Evolutionary conservation across 2,888 invertebrate genomes (phyloP), one percentile per base, ranked within the genome.

Genomic region (Clusia tigrina): DNA sequence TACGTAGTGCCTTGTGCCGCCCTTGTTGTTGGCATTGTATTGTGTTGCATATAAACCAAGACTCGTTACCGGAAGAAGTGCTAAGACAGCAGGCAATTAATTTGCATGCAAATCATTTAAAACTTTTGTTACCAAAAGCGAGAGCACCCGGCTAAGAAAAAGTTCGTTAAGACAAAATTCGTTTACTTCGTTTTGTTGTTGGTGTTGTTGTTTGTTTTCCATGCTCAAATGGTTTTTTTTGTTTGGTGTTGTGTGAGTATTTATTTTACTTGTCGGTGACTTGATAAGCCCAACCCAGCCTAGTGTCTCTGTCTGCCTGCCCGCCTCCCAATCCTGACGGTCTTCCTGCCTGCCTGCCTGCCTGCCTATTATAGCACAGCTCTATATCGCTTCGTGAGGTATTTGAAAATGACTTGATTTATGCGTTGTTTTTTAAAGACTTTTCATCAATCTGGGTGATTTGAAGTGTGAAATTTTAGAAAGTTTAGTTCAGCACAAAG

Each of bases 61-160:
- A 12, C 18, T 52, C 10, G 24, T 57, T 22, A 61, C 59, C 66
- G 61, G 58, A 66, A 63, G 61, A 64, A 70, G 66, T 70, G 69
- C 68, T 72, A 75, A 74, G 71, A 75, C 73, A 73, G 73, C 73
- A 70, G 76, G 74, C 80, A 79, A 79, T 79, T 79, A 79, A 79
- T 79, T 79, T 79, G 76, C 77, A 79, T 79, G 78, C 75, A 79
- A 79, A 76, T 74, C 73, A 75, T 78, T 65, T 56, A 57, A 67
- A 70, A 67, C 54, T 68, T 67, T 67, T 64, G 20, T 22, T 48
- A 48, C 48, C 42, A 15, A 42, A n/a, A 42, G n/a, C n/a, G n/a
- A 15, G n/a, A 3, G 3, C 9, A n/a, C 9, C 3, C 42, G 42
- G n/a, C 3, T 15, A 42, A 42, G n/a, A 6, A 42, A 42, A 3